phyloP scores from a whole-genome alignment of 2,888 invertebrate species.

The Mythimna pallens region DNA sequence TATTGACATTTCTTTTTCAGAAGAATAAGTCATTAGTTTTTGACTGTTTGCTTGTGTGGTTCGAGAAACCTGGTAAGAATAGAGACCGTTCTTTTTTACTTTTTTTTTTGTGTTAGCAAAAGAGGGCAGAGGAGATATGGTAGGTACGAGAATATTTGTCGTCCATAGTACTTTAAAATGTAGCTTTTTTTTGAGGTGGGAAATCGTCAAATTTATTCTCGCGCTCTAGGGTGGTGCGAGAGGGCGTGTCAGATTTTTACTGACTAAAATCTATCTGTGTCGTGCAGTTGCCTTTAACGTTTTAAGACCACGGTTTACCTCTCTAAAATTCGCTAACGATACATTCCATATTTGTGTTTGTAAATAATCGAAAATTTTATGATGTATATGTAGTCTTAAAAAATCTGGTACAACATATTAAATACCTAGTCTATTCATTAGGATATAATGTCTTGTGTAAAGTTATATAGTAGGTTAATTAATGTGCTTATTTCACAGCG shows the following conservation, averaged over 20 bases:
- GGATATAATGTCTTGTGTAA: neutral
- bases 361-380: no score
- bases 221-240: no score
- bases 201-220: no score
- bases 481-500: constrained; percentile 11
- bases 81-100: neutral
- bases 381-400: neutral
- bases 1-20: constrained; percentile 55
- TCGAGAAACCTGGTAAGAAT: neutral
- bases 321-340: no score
- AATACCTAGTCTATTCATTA: constrained; percentile 1
- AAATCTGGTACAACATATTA: neutral
- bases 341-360: no score
- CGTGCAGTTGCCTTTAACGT: no score
- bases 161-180: no score
- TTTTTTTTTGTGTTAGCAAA: neutral
- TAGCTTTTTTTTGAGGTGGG: neutral
- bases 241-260: no score
- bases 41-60: neutral
- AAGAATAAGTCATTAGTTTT: constrained; percentile 28
- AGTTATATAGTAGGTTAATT: constrained; percentile 12
- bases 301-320: no score
- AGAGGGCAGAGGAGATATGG: neutral
- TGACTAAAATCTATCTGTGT: no score
- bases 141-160: neutral